phyloP scores from a whole-genome alignment of 2,888 invertebrate species.

The Portevinia maculata region DNA sequence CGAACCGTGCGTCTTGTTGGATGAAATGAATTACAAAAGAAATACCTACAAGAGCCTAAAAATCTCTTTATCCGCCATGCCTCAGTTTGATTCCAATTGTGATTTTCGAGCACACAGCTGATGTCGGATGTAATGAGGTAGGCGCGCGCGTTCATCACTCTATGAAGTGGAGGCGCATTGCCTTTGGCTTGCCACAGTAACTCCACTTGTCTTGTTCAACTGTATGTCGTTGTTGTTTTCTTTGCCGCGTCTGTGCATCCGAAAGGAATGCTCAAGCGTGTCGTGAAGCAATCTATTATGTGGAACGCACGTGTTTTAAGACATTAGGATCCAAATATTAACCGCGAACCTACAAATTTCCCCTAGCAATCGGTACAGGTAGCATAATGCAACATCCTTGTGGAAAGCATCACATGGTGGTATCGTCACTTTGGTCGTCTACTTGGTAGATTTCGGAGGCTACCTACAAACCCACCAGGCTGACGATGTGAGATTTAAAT shows the following conservation, averaged over 20 bases:
- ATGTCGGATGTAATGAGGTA: slow-evolving; percentile 44
- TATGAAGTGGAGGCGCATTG: slow-evolving; percentile 34
- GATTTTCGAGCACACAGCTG: slow-evolving; percentile 55
- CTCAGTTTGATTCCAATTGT: slow-evolving; percentile 47
- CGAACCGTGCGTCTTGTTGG: slow-evolving; percentile 8
- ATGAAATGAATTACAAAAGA: slow-evolving; percentile 45
- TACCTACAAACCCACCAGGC: neutral
- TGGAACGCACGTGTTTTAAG: slow-evolving; percentile 57
- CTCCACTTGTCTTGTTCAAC: slow-evolving; percentile 45
- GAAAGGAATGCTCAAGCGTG: slow-evolving; percentile 63
- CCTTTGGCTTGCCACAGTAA: slow-evolving; percentile 22
- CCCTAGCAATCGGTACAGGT: slow-evolving; percentile 12
- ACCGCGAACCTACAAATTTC: slow-evolving; percentile 35
- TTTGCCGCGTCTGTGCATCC: slow-evolving; percentile 25
- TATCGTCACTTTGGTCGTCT: neutral
- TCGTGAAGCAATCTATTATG: slow-evolving; percentile 56
- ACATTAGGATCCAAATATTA: slow-evolving; percentile 38
- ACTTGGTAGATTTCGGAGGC: neutral
- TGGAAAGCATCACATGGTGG: slow-evolving; percentile 25
- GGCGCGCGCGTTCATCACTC: slow-evolving; percentile 15
- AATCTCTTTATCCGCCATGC: slow-evolving; percentile 45
- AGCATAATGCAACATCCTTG: slow-evolving; percentile 42
- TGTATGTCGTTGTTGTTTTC: slow-evolving; percentile 25
- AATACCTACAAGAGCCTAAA: slow-evolving; percentile 52
- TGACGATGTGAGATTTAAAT: slow-evolving; percentile 32